These are phyloP conservation scores for Philopotamus ludificatus DNA, from an alignment of 1,140 invertebrate species.

Conservation along the genomic window DNA sequence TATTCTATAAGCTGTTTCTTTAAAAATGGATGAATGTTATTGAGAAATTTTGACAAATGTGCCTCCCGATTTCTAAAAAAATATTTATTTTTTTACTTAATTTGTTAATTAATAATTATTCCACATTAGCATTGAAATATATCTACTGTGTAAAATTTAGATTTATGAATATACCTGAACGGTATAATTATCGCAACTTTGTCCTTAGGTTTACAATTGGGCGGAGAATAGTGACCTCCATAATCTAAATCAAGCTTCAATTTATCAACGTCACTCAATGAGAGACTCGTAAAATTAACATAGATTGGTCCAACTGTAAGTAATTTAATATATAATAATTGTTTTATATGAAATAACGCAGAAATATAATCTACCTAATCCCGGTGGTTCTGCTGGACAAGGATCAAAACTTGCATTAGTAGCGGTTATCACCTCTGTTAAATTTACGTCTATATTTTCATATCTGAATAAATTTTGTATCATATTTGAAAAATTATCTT, in stretches of 20 bases:
- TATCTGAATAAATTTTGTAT: too few species aligned
- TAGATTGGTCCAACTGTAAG: constrained; percentile 46
- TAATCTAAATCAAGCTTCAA: constrained; percentile 50
- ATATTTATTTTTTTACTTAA: neutral
- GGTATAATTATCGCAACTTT: constrained; percentile 88
- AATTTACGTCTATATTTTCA: constrained; percentile 13
- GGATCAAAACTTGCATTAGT: constrained; percentile 18
- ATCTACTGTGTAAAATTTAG: too few species aligned
- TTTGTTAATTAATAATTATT: neutral
- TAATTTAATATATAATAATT: neutral
- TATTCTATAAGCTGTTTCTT: constrained; percentile 90
- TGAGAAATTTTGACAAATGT: constrained; percentile 80
- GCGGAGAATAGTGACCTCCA: constrained; percentile 78
- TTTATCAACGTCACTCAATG: constrained; percentile 49
- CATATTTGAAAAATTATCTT: too few species aligned
- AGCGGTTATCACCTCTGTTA: constrained; percentile 3
- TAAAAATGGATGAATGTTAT: constrained; percentile 89
- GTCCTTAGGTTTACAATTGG: constrained; percentile 71
- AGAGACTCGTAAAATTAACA: constrained; percentile 52
- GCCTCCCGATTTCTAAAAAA: constrained; percentile 71
- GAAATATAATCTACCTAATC: constrained; percentile 18
- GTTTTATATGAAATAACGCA: neutral
- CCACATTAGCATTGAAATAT: too few species aligned
- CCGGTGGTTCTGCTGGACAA: constrained; percentile 34
- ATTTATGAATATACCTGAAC: constrained; percentile 65